Evolutionary conservation across 2,113 vertebrate genomes (phyloP), one percentile per base, ranked within the genome.

Genomic region (Chaenogobius annularis): DNA sequence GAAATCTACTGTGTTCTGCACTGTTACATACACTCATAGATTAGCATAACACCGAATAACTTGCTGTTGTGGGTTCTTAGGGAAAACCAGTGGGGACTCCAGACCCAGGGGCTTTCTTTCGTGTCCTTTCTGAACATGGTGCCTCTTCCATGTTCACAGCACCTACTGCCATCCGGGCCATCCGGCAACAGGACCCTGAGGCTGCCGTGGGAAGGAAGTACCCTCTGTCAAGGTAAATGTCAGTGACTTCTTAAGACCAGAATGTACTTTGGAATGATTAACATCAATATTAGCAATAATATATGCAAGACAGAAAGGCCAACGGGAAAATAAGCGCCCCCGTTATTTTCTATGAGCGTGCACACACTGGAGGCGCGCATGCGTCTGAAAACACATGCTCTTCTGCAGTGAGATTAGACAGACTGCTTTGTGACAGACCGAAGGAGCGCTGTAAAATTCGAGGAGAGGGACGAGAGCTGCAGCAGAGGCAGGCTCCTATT

Each of bases 1-100:
- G 5, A 59, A 31, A 23, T 13, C 23, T 2, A 40, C 8, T 40
- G 56, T 59, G 5, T 31, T 4, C 20, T 40, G 12, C 0, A 7
- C n/a, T 46, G 10, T 44, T 65, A 7, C 35, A 46, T 43, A 12
- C 43, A 8, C 17, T 20, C 19, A 1, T 54, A 20, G 50, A 46
- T 13, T n/a, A 14, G 12, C 20, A 20, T 20, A 12, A 22, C 40
- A 23, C 1, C 47, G 11, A 20, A 10, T 43, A 9, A 22, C 5
- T 20, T 65, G 19, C 15, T 78, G 70, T 37, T 69, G 4, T 19
- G 23, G 85, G 43, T 79, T 90, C 70, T 12, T 74, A 99, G 98
- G 98, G 98, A 31, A 99, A 99, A 87, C 97, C 98, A 11, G 96
- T 99, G 67, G 97, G 97, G 80, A 99, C 96, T 7, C 98, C 97